Percentiles rank a stretch among this genome's conserved stretches.
phyloP scores from a whole-genome alignment of 1,140 invertebrate species.

The Megalopta genalis region DNA sequence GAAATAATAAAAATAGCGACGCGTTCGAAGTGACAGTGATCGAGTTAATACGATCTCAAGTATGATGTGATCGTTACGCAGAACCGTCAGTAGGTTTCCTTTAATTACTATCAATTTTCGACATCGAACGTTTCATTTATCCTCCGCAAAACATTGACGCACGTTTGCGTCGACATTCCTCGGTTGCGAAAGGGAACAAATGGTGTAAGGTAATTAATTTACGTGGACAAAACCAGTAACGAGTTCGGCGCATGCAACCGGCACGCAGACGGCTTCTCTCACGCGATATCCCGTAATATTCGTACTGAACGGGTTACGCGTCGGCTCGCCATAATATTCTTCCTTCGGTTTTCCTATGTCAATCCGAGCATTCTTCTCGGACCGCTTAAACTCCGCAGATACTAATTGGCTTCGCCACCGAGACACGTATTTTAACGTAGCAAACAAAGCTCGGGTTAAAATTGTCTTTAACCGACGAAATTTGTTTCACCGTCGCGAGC shows the following conservation, averaged over 20 bases:
- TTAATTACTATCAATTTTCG: not conserved
- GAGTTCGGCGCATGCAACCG: slow-evolving; percentile 69
- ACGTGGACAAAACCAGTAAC: slow-evolving; percentile 73
- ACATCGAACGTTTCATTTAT: not conserved
- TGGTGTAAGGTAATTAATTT: slow-evolving; percentile 70
- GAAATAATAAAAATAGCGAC: not conserved
- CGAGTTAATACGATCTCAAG: not conserved
- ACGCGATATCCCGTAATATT: slow-evolving; percentile 69
- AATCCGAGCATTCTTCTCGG: not conserved
- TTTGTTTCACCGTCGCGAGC: no score
- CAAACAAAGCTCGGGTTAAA: no score
- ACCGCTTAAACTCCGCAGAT: no score
- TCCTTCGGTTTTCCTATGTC: slow-evolving; percentile 1
- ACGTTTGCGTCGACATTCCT: slow-evolving; percentile 20
- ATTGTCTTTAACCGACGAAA: no score
- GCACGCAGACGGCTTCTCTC: slow-evolving; percentile 53
- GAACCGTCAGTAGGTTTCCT: not conserved
- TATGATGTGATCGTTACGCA: not conserved
- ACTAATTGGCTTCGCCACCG: no score
- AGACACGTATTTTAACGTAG: no score
- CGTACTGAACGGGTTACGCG: slow-evolving; percentile 43
- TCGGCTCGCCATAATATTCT: slow-evolving; percentile 23
- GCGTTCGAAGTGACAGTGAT: not conserved
- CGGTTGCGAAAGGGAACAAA: slow-evolving; percentile 54
- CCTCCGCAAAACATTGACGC: not conserved